Conservation (phyloP, 1,140 invertebrate species). For the Macrotrachela quadricornifera region DNA sequence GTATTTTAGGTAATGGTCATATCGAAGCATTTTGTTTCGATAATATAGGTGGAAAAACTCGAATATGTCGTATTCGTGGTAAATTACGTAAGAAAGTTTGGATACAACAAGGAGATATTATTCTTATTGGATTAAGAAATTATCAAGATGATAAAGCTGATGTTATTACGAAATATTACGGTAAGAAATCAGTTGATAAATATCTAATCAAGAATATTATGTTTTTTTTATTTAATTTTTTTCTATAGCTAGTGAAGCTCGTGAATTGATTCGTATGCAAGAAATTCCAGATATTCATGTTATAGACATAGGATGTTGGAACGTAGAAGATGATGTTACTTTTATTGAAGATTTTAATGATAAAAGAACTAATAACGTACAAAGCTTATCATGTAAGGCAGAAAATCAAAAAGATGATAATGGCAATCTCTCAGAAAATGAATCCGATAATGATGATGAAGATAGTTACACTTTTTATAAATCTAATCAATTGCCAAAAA, state of each 20-base stretch:
- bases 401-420: neutral
- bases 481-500: no score
- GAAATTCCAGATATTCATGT: constrained; percentile 66
- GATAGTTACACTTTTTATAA: neutral
- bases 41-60: constrained; percentile 78
- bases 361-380: neutral
- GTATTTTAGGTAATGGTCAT: constrained; percentile 98
- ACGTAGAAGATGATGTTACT: neutral
- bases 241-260: constrained; percentile 85
- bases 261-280: constrained; percentile 86
- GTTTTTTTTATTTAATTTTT: no score
- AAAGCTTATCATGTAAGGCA: neutral
- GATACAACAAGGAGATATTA: constrained; percentile 97
- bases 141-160: constrained; percentile 99
- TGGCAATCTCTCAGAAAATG: neutral
- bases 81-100: constrained; percentile 55
- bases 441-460: neutral
- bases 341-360: no score
- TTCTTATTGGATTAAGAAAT: constrained; percentile 76
- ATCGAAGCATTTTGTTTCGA: constrained; percentile 98
- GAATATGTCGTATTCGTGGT: constrained; percentile 95
- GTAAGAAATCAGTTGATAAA: no score
- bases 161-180: constrained; percentile 98
- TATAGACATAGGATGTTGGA: no score
- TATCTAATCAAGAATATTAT: no score